Evolutionary conservation across 2,797 vertebrate genomes (phyloP).

Genomic region (Clarias pachynema): DNA sequence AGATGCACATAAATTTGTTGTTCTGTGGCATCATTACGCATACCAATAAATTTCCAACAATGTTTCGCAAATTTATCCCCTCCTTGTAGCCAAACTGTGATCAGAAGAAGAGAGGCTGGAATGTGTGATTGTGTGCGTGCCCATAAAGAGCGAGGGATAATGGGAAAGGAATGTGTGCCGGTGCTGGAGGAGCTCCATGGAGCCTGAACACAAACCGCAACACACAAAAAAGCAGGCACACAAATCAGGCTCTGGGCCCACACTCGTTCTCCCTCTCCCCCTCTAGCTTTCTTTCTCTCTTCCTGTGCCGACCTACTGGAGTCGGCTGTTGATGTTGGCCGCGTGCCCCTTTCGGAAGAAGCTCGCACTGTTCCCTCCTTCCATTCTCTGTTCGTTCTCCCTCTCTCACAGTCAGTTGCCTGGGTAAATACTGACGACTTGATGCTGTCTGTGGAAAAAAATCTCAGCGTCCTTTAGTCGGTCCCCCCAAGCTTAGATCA

Average conservation of each 20-base stretch:
- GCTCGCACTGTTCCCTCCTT: slow-evolving; percentile 51
- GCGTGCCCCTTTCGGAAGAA: slow-evolving; percentile 80
- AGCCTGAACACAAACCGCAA: slow-evolving; percentile 78
- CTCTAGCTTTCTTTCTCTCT: slow-evolving; percentile 66
- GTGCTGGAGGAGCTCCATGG: slow-evolving; percentile 74
- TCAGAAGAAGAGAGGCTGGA: slow-evolving; percentile 42
- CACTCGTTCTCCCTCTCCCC: slow-evolving; percentile 66
- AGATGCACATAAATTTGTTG: neutral
- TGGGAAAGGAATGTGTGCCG: slow-evolving; percentile 74
- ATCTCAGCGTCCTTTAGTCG: slow-evolving; percentile 25
- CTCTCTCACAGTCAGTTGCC: slow-evolving; percentile 62
- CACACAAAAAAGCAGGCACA: slow-evolving; percentile 75
- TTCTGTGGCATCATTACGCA: neutral
- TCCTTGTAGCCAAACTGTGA: slow-evolving; percentile 55
- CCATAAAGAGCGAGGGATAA: slow-evolving; percentile 76
- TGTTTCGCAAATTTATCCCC: slow-evolving; percentile 24
- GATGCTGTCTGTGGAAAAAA: slow-evolving; percentile 79
- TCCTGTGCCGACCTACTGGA: slow-evolving; percentile 96
- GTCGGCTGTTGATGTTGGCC: slow-evolving; percentile 92
- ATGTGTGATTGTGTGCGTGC: slow-evolving; percentile 59
- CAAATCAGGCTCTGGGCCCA: slow-evolving; percentile 84
- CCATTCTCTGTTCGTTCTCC: slow-evolving; percentile 26
- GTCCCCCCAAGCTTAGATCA: slow-evolving; percentile 2
- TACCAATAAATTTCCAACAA: slow-evolving; percentile 25
- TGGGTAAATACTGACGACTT: slow-evolving; percentile 84